A percentile compares a stretch with the other conserved stretches of the same genome.
Evolutionary conservation across 30 jellyfish, hydroid and myxozoan species (phyloP).

Genomic region (Mastigias papua): DNA sequence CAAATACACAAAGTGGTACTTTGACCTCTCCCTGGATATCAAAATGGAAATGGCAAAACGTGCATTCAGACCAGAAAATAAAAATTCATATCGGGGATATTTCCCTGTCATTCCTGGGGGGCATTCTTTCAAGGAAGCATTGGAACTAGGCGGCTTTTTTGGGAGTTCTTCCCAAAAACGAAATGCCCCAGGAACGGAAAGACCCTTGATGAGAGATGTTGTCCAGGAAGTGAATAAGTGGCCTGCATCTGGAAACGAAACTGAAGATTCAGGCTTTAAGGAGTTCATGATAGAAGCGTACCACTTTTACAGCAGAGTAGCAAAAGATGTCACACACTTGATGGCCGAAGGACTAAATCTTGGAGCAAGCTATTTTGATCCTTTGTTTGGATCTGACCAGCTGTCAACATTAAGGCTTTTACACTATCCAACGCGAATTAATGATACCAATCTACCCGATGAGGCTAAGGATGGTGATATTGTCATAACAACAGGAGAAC

Average conservation of each 20-base stretch:
- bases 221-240: conserved; percentile 78
- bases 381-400: conserved; percentile 55
- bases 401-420: conserved; percentile 78
- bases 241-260: conserved; percentile 70
- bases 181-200: conserved; percentile 44
- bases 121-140: conserved; percentile 86
- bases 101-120: conserved; percentile 90
- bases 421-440: conserved; percentile 81
- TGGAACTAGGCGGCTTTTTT: conserved; percentile 74
- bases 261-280: conserved; percentile 46
- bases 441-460: conserved; percentile 68
- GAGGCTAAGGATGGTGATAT: conserved; percentile 83
- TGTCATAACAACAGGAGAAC: conserved; percentile 88
- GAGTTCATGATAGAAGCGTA: conserved; percentile 40
- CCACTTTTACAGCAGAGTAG: conserved; percentile 29
- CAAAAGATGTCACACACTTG: conserved; percentile 44
- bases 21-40: conserved; percentile 60
- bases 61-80: conserved; percentile 52
- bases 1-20: conserved; percentile 81
- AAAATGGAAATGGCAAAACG: conserved; percentile 79
- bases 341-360: conserved; percentile 82
- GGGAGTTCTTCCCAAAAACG: background rate
- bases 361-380: conserved; percentile 31
- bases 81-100: conserved; percentile 77
- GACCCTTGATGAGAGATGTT: conserved; percentile 76